Evolutionary conservation across 2,113 vertebrate species (phyloP).

Genomic region (Dendrocopos noguchii): DNA sequence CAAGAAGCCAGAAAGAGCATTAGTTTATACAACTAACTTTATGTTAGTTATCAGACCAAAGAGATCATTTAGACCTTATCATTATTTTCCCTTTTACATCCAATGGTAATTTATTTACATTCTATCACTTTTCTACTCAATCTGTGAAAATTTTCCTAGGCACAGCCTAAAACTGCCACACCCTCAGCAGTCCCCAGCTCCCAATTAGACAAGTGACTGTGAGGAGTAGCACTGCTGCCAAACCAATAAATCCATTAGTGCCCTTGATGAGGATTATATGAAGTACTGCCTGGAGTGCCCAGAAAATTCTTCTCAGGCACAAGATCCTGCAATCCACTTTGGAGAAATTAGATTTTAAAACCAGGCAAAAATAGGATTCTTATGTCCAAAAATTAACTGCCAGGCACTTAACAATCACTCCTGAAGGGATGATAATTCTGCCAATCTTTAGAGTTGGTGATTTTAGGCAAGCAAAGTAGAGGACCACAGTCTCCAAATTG

Average conservation of each 20-base stretch:
- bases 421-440: background rate
- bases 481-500: background rate
- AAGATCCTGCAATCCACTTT: background rate
- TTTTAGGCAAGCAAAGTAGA: background rate
- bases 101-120: too few relatives aligned
- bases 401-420: background rate
- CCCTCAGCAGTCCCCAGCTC: background rate
- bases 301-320: slow-evolving; percentile 5
- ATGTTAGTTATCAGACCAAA: too few relatives aligned
- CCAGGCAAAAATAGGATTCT: background rate
- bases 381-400: background rate
- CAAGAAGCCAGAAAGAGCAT: too few relatives aligned
- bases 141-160: background rate
- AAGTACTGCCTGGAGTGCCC: slow-evolving; percentile 5
- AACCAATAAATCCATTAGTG: background rate
- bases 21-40: too few relatives aligned
- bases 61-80: too few relatives aligned
- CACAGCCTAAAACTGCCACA: background rate
- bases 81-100: too few relatives aligned
- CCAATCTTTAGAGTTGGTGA: background rate
- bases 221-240: background rate
- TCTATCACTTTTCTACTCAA: too few relatives aligned
- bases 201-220: background rate
- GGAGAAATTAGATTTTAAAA: background rate
- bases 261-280: slow-evolving; percentile 17